Evolutionary conservation across 2,888 invertebrate genomes (phyloP).

Genomic region (Polyommatus iphigenia): DNA sequence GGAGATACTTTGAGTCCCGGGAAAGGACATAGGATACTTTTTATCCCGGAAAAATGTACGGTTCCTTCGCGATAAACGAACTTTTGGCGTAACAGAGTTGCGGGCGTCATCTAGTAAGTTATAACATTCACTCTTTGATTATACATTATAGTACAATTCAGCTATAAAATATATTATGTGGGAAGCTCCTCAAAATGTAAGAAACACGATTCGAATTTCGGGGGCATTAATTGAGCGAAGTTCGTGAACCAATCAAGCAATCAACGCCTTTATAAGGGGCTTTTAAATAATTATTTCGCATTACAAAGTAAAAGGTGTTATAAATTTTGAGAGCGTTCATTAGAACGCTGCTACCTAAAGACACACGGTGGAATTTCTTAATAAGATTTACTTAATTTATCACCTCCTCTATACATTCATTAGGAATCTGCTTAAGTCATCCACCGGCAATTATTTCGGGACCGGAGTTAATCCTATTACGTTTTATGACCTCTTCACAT

Average conservation of each 20-base stretch:
- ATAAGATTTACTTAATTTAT: conserved; percentile 78
- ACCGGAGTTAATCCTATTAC: neutral
- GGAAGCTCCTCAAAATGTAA: neutral
- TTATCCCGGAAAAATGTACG: no score
- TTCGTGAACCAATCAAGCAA: conserved; percentile 13
- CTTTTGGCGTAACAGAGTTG: no score
- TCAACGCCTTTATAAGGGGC: conserved; percentile 21
- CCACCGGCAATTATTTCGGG: neutral
- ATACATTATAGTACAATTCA: neutral
- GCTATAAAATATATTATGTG: neutral
- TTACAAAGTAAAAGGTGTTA: conserved; percentile 68
- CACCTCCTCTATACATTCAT: conserved; percentile 51
- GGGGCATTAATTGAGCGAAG: neutral
- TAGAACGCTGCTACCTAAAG: conserved; percentile 64
- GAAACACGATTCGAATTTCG: neutral
- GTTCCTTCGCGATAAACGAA: no score
- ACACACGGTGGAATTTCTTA: conserved; percentile 77
- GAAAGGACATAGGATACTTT: no score
- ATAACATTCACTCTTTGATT: no score
- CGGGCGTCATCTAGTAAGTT: no score
- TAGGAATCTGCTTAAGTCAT: conserved; percentile 28
- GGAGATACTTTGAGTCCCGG: no score
- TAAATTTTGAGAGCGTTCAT: conserved; percentile 77
- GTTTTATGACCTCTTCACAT: neutral
- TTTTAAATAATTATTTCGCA: conserved; percentile 30